Evolutionary conservation across 2,113 vertebrate genomes (phyloP).

Genomic region (Phasianus colchicus): DNA sequence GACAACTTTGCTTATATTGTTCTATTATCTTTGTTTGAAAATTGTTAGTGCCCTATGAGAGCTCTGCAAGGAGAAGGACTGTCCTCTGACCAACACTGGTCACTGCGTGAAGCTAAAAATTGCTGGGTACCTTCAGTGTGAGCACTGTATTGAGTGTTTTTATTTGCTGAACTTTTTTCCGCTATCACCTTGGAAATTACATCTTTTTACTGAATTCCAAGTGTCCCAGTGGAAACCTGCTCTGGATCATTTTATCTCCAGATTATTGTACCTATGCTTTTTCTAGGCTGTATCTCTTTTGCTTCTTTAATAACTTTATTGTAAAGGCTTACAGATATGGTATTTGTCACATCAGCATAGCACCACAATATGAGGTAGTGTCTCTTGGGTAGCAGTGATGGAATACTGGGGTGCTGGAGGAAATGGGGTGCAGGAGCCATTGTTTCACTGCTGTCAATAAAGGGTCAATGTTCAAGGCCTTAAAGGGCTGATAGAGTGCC

Average conservation of each 20-base stretch:
- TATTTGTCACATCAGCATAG: too few relatives aligned
- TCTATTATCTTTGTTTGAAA: neutral
- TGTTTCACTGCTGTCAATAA: constrained; percentile 20
- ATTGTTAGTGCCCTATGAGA: fast-evolving
- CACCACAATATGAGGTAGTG: too few relatives aligned
- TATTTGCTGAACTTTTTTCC: neutral
- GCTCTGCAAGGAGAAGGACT: neutral
- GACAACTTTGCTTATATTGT: neutral
- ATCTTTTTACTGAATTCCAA: neutral
- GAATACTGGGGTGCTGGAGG: neutral
- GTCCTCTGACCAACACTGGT: neutral
- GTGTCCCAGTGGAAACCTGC: neutral
- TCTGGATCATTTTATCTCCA: neutral
- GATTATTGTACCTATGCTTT: neutral
- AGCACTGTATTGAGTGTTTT: neutral
- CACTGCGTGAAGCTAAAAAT: neutral
- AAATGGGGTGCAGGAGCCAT: neutral
- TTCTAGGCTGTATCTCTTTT: neutral
- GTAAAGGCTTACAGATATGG: neutral
- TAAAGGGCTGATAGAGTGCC: constrained; percentile 33
- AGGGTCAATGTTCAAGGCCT: constrained; percentile 30
- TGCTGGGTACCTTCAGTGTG: neutral
- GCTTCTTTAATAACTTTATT: neutral
- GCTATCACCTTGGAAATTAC: neutral
- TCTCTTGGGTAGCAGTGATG: neutral